A percentile compares a stretch with the other conserved stretches of the same genome.
phyloP scores from a whole-genome alignment of 2,113 vertebrate species.

The Leucoraja erinaceus region DNA sequence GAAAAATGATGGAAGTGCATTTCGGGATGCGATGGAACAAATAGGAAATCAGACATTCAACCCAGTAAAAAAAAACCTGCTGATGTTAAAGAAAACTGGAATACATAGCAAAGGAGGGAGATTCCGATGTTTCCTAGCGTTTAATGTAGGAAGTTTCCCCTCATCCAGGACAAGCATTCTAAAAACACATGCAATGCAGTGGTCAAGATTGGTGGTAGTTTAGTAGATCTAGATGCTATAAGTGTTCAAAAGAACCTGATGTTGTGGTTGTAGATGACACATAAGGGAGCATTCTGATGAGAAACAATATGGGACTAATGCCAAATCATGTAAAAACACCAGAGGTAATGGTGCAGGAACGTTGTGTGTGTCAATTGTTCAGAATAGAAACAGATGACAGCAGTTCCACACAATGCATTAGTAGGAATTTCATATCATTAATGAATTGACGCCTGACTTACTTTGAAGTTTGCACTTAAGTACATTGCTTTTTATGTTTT shows the following conservation, averaged over 20 bases:
- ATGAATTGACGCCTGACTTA: not conserved
- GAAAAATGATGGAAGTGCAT: not conserved
- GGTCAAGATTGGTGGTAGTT: not conserved
- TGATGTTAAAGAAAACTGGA: not conserved
- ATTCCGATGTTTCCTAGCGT: too few species aligned
- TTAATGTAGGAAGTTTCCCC: not conserved
- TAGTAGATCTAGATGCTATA: not conserved
- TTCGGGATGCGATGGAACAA: not conserved
- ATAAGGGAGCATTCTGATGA: not conserved
- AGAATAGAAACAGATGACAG: not conserved
- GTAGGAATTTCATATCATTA: not conserved
- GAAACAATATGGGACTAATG: not conserved
- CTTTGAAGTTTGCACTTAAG: not conserved
- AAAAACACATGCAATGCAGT: not conserved
- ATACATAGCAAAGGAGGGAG: not conserved
- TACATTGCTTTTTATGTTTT: not conserved
- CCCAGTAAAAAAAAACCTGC: not conserved
- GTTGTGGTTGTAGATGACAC: not conserved
- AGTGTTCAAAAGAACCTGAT: not conserved
- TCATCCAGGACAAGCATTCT: not conserved
- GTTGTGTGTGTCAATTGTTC: too few species aligned
- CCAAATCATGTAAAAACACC: not conserved
- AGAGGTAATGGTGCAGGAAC: not conserved
- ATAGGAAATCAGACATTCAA: not conserved
- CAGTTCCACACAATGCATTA: not conserved